Percentiles rank a stretch among this genome's conserved stretches.
phyloP scores from a whole-genome alignment of 2,113 vertebrate genomes.

The Bubo scandiacus region DNA sequence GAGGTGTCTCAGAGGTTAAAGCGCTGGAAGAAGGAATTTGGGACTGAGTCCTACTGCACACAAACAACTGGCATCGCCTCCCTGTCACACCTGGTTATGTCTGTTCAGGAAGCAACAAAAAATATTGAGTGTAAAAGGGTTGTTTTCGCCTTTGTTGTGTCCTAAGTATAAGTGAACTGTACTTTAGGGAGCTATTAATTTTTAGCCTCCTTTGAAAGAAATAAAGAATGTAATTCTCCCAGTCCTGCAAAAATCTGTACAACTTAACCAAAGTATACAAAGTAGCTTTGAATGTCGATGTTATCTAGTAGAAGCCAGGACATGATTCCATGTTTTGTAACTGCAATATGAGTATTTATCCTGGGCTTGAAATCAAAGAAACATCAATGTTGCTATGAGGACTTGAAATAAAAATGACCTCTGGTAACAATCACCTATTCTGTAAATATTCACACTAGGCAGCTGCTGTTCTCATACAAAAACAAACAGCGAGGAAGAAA shows the following conservation, averaged over 20 bases:
- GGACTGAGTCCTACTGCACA: neutral
- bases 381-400: neutral
- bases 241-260: neutral
- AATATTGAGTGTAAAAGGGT: neutral
- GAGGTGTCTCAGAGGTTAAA: slow-evolving; percentile 76
- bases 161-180: neutral
- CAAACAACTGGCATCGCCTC: neutral
- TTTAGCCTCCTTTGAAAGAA: neutral
- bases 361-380: neutral
- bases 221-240: neutral
- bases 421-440: neutral
- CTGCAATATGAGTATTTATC: neutral
- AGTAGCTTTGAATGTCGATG: neutral
- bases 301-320: neutral
- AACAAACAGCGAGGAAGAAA: neutral
- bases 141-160: neutral
- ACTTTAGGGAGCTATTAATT: neutral
- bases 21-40: neutral
- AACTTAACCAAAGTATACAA: neutral
- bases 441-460: neutral
- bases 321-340: neutral
- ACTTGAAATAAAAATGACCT: neutral
- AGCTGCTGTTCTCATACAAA: neutral
- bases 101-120: neutral
- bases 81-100: neutral